Conservation (phyloP, 2,888 invertebrate genomes). For the Allygus modestus region DNA sequence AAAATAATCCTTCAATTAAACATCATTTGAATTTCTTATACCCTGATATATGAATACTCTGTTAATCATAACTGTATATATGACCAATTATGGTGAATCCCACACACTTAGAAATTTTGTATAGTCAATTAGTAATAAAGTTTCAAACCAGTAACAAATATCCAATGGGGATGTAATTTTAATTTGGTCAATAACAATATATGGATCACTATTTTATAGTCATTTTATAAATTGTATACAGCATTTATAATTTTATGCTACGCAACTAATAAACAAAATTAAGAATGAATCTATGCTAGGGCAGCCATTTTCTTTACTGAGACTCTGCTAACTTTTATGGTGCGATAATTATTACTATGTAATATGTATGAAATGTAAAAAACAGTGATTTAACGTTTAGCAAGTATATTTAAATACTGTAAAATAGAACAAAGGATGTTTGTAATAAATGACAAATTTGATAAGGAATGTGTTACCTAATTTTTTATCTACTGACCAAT, state of each 20-base stretch:
- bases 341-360: constrained; percentile 58
- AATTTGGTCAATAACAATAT: not conserved
- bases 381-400: constrained; percentile 32
- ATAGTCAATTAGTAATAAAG: no score
- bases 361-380: constrained; percentile 60
- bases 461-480: constrained; percentile 4
- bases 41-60: no score
- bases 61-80: no score
- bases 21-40: no score
- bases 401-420: constrained; percentile 54
- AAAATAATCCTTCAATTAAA: no score
- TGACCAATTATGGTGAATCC: no score
- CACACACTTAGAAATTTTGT: no score
- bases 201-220: not conserved
- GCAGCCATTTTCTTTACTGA: constrained; percentile 40
- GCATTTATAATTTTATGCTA: not conserved
- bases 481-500: no score
- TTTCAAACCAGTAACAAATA: no score
- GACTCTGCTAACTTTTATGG: constrained; percentile 53
- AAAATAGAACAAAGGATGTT: constrained; percentile 34
- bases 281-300: constrained; percentile 11
- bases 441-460: constrained; percentile 51
- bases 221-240: not conserved
- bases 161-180: no score
- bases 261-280: not conserved